phyloP scores from a whole-genome alignment of 2,797 vertebrate genomes.

The Prunella strophiata region DNA sequence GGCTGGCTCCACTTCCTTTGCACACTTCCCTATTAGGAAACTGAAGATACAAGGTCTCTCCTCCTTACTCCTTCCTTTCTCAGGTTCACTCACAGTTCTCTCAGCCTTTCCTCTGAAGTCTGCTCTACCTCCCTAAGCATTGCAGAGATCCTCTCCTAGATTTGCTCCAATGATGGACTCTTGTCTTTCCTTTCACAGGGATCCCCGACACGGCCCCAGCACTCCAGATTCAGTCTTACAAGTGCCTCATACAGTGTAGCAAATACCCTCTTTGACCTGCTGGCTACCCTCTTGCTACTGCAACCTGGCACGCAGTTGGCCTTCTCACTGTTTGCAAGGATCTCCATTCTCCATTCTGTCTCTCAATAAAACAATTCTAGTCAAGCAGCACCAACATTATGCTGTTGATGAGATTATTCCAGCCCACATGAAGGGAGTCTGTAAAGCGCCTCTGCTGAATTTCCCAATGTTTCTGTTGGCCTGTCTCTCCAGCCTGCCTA shows the following conservation, averaged over 20 bases:
- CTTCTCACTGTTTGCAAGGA: background rate
- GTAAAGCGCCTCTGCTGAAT: rapidly evolving
- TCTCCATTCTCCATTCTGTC: background rate
- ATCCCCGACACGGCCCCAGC: background rate
- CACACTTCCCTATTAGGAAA: background rate
- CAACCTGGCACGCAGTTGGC: rapidly evolving
- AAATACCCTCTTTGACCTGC: background rate
- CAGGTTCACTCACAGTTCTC: background rate
- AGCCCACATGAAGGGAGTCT: rapidly evolving
- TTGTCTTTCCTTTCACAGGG: rapidly evolving
- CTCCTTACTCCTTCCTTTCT: background rate
- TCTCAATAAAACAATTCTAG: background rate
- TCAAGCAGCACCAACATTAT: background rate
- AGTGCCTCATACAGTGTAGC: background rate
- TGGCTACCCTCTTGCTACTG: background rate
- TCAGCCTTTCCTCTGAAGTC: background rate
- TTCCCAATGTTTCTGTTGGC: background rate
- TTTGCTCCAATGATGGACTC: background rate
- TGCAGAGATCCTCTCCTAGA: background rate
- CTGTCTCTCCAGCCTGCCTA: background rate
- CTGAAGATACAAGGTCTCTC: rapidly evolving
- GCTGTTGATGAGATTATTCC: background rate
- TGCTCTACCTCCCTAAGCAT: background rate
- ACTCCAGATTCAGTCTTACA: background rate
- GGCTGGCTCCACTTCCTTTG: background rate